These are phyloP conservation scores for Drosophila nigromelanica DNA, from an alignment of 1,140 invertebrate species.

Conservation along the genomic window DNA sequence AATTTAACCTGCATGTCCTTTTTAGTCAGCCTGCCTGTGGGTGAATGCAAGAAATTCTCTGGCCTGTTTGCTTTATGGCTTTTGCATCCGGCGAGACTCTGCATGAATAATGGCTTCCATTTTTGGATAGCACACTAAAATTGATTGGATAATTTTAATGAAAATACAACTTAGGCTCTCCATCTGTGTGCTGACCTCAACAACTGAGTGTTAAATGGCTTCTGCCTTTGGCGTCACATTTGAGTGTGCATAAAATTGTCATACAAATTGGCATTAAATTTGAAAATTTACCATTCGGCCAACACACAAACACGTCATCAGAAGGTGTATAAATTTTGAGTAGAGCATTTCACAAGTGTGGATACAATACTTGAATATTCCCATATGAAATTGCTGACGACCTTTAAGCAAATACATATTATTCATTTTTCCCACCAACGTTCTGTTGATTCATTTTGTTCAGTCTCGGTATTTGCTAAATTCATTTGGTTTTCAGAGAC, in stretches of 20 bases:
- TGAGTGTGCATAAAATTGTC: slow-evolving; percentile 11
- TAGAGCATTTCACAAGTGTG: slow-evolving; percentile 8
- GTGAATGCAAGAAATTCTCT: slow-evolving; percentile 25
- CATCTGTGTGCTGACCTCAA: not conserved
- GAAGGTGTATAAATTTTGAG: not conserved
- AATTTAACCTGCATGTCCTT: slow-evolving; percentile 19
- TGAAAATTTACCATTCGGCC: slow-evolving; percentile 4
- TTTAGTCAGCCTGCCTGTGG: slow-evolving; percentile 9
- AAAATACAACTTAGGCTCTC: slow-evolving; percentile 3
- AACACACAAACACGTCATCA: not conserved
- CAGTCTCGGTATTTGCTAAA: slow-evolving; percentile 25
- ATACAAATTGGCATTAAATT: slow-evolving; percentile 19
- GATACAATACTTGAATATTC: slow-evolving; percentile 9
- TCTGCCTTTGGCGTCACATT: slow-evolving; percentile 1
- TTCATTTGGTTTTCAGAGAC: slow-evolving; percentile 23
- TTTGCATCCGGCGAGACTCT: not conserved
- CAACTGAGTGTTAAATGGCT: slow-evolving; percentile 14
- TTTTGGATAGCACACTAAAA: slow-evolving; percentile 28
- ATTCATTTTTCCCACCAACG: slow-evolving; percentile 11
- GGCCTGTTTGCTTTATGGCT: slow-evolving; percentile 21
- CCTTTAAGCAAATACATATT: slow-evolving; percentile 16
- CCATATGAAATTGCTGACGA: slow-evolving; percentile 17
- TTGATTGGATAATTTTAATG: slow-evolving; percentile 35
- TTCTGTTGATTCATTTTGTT: slow-evolving; percentile 25
- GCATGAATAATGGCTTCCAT: slow-evolving; percentile 16